Evolutionary conservation across 2,888 invertebrate species (phyloP).

Genomic region (Macrophya alboannulata): DNA sequence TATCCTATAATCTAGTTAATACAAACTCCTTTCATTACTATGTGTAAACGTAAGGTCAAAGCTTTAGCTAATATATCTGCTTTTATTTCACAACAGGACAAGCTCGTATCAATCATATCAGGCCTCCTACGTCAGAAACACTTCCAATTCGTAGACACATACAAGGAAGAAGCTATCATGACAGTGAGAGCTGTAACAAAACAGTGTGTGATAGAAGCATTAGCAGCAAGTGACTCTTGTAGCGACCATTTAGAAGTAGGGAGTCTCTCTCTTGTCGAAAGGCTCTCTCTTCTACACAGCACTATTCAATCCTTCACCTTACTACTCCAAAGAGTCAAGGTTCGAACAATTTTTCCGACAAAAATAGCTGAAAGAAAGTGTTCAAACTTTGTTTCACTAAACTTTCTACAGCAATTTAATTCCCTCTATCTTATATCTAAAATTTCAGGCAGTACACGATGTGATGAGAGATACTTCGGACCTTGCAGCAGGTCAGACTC

Average conservation of each 20-base stretch:
- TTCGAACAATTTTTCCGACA: constrained; percentile 66
- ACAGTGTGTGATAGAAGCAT: constrained; percentile 91
- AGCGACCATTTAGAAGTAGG: constrained; percentile 82
- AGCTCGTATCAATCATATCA: constrained; percentile 93
- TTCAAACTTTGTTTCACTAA: neutral
- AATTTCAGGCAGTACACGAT: constrained; percentile 87
- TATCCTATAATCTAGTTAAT: neutral
- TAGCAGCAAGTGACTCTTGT: constrained; percentile 83
- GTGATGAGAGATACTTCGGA: constrained; percentile 90
- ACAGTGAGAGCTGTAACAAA: constrained; percentile 94
- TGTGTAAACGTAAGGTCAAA: neutral
- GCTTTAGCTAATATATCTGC: neutral
- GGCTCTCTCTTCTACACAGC: constrained; percentile 81
- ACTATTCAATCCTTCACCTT: constrained; percentile 82
- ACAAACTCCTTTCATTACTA: neutral
- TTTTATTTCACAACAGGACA: constrained; percentile 84
- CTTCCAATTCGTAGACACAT: constrained; percentile 93
- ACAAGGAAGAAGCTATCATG: constrained; percentile 94
- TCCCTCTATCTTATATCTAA: neutral
- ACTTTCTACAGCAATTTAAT: neutral
- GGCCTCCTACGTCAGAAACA: constrained; percentile 94
- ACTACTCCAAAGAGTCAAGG: constrained; percentile 82
- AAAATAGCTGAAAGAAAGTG: neutral
- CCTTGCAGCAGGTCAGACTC: constrained; percentile 82
- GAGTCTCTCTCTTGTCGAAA: constrained; percentile 80